phyloP scores from a whole-genome alignment of 2,888 invertebrate genomes.

The Drosophila colorata region DNA sequence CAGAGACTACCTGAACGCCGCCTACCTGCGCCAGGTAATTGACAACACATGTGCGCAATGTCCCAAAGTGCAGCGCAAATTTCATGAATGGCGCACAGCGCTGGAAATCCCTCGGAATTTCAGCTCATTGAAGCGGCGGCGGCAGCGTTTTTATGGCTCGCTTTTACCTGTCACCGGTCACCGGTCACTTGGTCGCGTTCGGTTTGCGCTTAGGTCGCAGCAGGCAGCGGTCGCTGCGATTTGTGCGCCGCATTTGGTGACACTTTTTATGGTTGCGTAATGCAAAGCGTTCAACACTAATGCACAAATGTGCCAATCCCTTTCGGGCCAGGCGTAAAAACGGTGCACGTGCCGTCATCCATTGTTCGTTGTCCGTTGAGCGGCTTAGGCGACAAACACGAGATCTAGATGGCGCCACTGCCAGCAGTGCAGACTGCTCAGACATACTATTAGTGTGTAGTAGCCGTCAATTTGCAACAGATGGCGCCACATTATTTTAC shows the following conservation, averaged over 20 bases:
- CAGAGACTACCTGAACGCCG: slow-evolving; percentile 2
- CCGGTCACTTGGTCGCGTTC: not conserved
- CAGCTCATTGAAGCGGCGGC: slow-evolving; percentile 54
- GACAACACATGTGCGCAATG: slow-evolving; percentile 64
- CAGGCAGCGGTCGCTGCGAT: not conserved
- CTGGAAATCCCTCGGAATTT: slow-evolving; percentile 71
- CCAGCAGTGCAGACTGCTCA: too few relatives aligned
- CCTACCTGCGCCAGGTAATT: slow-evolving; percentile 54
- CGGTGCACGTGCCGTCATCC: slow-evolving; percentile 37
- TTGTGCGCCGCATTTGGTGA: slow-evolving; percentile 6
- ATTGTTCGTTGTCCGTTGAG: slow-evolving; percentile 11
- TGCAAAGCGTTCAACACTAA: slow-evolving; percentile 21
- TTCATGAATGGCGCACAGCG: slow-evolving; percentile 61
- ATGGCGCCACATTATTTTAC: slow-evolving; percentile 1
- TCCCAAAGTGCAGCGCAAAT: not conserved
- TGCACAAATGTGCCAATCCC: slow-evolving; percentile 2
- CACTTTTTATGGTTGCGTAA: slow-evolving; percentile 71
- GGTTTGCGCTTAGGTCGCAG: not conserved
- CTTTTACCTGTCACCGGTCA: not conserved
- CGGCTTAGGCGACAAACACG: fast-evolving
- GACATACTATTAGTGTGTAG: too few relatives aligned
- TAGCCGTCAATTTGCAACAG: not conserved
- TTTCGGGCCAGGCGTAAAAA: not conserved
- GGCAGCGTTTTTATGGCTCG: slow-evolving; percentile 10
- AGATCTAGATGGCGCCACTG: slow-evolving; percentile 4